Evolutionary conservation across 2,797 vertebrate genomes (phyloP).

Genomic region (Lutjanus campechanus): DNA sequence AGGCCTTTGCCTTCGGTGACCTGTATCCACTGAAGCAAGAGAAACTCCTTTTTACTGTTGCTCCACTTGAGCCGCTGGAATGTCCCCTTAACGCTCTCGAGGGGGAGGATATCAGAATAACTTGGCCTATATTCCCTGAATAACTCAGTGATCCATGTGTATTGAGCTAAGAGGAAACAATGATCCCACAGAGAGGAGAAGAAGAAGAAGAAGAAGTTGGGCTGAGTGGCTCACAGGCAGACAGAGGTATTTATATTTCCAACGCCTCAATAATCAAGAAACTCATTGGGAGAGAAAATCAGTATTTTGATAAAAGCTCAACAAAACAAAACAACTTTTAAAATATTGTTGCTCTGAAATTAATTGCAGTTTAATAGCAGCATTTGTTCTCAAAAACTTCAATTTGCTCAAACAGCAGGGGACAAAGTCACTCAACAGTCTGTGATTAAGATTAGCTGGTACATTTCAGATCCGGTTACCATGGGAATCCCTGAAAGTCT

Average conservation of each 20-base stretch:
- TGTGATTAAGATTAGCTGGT: slow-evolving; percentile 48
- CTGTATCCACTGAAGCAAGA: slow-evolving; percentile 60
- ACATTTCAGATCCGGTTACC: slow-evolving; percentile 56
- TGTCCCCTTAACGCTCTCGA: slow-evolving; percentile 62
- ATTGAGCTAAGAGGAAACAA: slow-evolving; percentile 64
- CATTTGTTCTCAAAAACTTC: slow-evolving; percentile 15
- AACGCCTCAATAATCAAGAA: slow-evolving; percentile 6
- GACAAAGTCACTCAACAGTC: slow-evolving; percentile 34
- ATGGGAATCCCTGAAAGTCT: slow-evolving; percentile 59
- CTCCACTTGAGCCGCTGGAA: slow-evolving; percentile 70
- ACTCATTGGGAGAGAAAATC: slow-evolving; percentile 15
- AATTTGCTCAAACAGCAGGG: slow-evolving; percentile 47
- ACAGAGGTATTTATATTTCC: slow-evolving; percentile 39
- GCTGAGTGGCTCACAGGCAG: slow-evolving; percentile 13
- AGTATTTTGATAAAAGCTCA: slow-evolving; percentile 1
- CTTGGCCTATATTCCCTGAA: slow-evolving; percentile 77
- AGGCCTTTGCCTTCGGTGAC: slow-evolving; percentile 56
- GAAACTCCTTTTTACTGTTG: slow-evolving; percentile 62
- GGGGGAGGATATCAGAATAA: slow-evolving; percentile 76
- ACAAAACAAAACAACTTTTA: not conserved
- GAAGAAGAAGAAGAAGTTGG: slow-evolving; percentile 27
- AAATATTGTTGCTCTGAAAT: slow-evolving; percentile 10
- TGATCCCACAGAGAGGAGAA: slow-evolving; percentile 47
- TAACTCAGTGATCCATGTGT: slow-evolving; percentile 68
- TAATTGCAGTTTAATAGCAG: not conserved